Evolutionary conservation across 2,113 vertebrate genomes (phyloP).

Genomic region (Egretta garzetta): DNA sequence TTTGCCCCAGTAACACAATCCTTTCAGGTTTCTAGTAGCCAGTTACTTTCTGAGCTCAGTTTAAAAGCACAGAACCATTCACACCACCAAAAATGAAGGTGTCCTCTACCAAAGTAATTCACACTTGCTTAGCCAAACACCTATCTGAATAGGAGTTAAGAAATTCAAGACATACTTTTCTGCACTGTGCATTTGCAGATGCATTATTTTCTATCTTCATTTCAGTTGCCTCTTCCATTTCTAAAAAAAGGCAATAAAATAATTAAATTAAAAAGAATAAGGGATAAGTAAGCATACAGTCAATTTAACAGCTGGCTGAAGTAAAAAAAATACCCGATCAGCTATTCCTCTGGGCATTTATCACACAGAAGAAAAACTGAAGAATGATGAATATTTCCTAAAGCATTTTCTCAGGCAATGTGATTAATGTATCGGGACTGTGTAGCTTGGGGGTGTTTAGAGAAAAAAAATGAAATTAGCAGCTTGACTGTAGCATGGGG

Average conservation of each 20-base stretch:
- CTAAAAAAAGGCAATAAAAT: conserved; percentile 69
- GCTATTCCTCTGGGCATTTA: background rate
- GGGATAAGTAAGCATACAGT: background rate
- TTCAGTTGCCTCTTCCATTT: conserved; percentile 79
- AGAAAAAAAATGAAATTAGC: background rate
- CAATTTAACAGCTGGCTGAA: background rate
- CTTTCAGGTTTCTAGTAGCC: background rate
- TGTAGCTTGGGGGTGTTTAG: background rate
- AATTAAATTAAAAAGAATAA: background rate
- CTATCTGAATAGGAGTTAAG: background rate
- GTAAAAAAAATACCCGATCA: background rate
- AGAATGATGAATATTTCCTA: background rate
- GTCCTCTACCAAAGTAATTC: background rate
- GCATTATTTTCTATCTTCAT: conserved; percentile 13
- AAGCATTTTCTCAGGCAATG: background rate
- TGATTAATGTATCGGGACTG: background rate
- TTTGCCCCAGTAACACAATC: background rate
- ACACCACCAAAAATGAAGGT: background rate
- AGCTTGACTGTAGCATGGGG: background rate
- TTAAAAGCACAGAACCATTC: background rate
- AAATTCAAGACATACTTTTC: conserved; percentile 74
- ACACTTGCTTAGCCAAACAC: background rate
- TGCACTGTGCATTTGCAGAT: conserved; percentile 34
- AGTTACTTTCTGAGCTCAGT: background rate
- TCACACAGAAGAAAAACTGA: background rate